Percentiles rank a stretch among this genome's conserved stretches.
Evolutionary conservation across 1,140 invertebrate species (phyloP).

Genomic region (Drosophila dunni): DNA sequence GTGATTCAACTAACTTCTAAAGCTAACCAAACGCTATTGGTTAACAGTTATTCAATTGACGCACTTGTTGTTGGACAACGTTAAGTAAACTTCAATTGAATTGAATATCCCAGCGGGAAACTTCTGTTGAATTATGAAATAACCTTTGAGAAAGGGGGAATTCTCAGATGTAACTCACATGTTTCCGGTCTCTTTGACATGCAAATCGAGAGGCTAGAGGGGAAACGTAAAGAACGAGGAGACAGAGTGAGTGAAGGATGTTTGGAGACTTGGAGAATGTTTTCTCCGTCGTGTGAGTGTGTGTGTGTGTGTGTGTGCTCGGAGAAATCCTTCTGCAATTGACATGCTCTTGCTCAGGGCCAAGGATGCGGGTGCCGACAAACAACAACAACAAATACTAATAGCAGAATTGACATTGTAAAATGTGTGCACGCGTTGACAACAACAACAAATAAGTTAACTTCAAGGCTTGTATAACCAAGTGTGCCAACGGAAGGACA

Average conservation of each 20-base stretch:
- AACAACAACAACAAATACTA: conserved; percentile 15
- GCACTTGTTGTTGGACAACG: not conserved
- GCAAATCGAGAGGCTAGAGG: not conserved
- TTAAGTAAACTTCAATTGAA: not conserved
- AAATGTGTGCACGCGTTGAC: conserved; percentile 62
- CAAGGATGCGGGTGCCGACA: conserved; percentile 52
- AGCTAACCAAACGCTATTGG: not conserved
- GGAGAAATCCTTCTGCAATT: conserved; percentile 45
- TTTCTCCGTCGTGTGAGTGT: not conserved
- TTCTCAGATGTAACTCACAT: conserved; percentile 1
- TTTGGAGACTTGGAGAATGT: not conserved
- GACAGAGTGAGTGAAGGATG: not conserved
- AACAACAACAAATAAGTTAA: conserved; percentile 24
- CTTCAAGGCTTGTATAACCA: conserved; percentile 54
- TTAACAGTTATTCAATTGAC: not conserved
- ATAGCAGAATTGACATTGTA: conserved; percentile 54
- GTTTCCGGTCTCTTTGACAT: not conserved
- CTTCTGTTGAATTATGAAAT: not conserved
- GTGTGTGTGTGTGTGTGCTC: conserved; percentile 15
- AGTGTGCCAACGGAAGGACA: conserved; percentile 2
- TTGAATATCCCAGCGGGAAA: not conserved
- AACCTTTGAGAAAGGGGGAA: not conserved
- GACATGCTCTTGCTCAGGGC: conserved; percentile 74
- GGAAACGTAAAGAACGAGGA: not conserved
- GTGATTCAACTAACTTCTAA: not conserved